Base-by-base conservation (phyloP, 2,888 invertebrate species). In the Aradus depressus region DNA sequence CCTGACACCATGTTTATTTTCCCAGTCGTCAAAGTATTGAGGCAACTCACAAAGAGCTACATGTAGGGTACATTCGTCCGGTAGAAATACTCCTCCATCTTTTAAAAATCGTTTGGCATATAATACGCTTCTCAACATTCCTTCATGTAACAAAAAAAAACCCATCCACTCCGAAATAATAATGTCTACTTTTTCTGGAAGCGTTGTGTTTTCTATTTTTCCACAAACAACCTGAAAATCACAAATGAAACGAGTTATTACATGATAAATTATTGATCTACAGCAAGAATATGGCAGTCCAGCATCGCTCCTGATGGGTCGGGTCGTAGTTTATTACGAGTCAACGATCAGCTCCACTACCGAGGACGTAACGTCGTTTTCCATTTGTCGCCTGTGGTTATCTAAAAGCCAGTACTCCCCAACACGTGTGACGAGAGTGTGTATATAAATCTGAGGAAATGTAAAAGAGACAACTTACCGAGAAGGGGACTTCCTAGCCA, bases 91-190 rank as follows among this genome's bases (percentile, higher is more conserved):
- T 0, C 90, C 89, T 58, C 72, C 74, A 19, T 75, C 71, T 62
- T 80, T 82, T 1, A 95, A 70, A 67, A 85, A 90, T 56, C 76
- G 77, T 60, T 90, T 73, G 0, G 91, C 91, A 61, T 70, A 70
- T 10, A 95, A 69, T 3, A 96, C 84, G 0, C 92, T 89, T 66
- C 92, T 87, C 48, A 96, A 67, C 96, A 96, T 96, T 5, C 88
- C 91, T 69, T 96, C 95, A 64, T 93, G 95, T 14, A 96, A 70
- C 26, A 96, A 72, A 69, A 91, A 93, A 68, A 95, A 93, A 0
- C 95, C 95, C 95, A 96, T 96, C 95, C 95, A 96, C 70, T 96
- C 95, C 0, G 93, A 93, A 4, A 96, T 78, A 57, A 96, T 87
- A 8, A 90, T 76, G 67, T 95, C 93, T 2, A 89, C 85, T 67